These are phyloP conservation scores for Sarcophaga carnaria DNA, from an alignment of 2,888 invertebrate species.

Conservation along the genomic window DNA sequence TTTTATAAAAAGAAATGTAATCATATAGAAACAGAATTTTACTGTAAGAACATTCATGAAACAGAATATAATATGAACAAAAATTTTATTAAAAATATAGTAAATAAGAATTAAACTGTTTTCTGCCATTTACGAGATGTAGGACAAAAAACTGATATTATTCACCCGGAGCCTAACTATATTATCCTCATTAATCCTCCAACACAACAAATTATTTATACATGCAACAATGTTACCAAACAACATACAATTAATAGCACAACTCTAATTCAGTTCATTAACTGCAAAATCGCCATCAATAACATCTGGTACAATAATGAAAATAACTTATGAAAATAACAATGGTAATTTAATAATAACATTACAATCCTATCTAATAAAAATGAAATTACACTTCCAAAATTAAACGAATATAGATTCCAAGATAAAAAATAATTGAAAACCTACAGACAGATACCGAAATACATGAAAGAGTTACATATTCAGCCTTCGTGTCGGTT, in stretches of 20 bases:
- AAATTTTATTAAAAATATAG: too few species aligned
- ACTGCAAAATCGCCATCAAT: conserved; percentile 37
- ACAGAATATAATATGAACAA: too few species aligned
- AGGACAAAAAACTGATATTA: neutral
- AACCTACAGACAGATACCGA: conserved; percentile 29
- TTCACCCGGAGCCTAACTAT: conserved; percentile 30
- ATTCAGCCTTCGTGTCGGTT: conserved; percentile 29
- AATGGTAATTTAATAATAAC: conserved; percentile 23
- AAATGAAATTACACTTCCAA: conserved; percentile 38
- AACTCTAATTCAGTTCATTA: conserved; percentile 35
- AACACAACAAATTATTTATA: conserved; percentile 11
- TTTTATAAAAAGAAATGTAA: conserved; percentile 41
- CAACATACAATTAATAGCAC: conserved; percentile 8
- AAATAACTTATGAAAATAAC: neutral
- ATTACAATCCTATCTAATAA: conserved; percentile 23
- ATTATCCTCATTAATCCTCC: conserved; percentile 30
- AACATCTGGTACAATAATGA: conserved; percentile 42
- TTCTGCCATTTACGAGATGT: too few species aligned
- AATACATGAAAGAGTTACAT: conserved; percentile 38
- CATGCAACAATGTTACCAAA: conserved; percentile 29
- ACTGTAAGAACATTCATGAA: too few species aligned
- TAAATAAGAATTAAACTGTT: too few species aligned
- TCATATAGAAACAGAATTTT: too few species aligned
- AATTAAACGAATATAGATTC: conserved; percentile 39
- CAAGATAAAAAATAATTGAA: conserved; percentile 21